Evolutionary conservation across 2,113 vertebrate species (phyloP), one percentile per base, ranked within the genome.

Genomic region (Amphiprion percula): DNA sequence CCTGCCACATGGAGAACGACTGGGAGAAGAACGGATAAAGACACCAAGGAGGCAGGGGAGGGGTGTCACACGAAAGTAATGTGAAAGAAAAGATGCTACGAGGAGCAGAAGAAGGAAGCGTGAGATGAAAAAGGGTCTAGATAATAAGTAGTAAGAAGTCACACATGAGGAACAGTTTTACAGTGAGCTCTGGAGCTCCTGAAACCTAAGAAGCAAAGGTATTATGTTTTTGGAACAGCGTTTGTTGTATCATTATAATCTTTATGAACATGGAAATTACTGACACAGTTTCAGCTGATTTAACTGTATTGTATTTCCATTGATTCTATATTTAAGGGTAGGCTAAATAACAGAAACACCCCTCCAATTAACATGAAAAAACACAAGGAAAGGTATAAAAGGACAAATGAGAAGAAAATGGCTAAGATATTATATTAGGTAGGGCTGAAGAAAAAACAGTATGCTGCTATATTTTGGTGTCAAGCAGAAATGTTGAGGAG

Each of bases 1-100:
- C 39, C 64, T 66, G 68, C 66, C 30, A 65, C 72, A 56, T 80
- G 88, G 61, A 74, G 83, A 87, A 68, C 23, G 55, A 84, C 66
- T 62, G 41, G 53, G 59, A 56, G 68, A 73, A 23, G 64, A 77
- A 23, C 6, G 0, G 59, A 67, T 83, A 26, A 77, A 82, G 68
- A 65, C 50, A 59, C 39, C 52, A 71, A 58, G 37, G 30, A 76
- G 24, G 15, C 26, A 52, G 24, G 17, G 54, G 55, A n/a, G 26
- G 65, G 72, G 67, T 60, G 60, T 80, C 70, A 79, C 16, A 19
- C 77, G 77, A 71, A 24, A 26, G 47, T n/a, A 77, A 65, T 39
- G 78, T 54, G 64, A 72, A 54, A 75, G 52, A 28, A 72, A 21
- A 50, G 4, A 58, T 70, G 26, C 39, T 44, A 8, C 5, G 24